Base-by-base conservation (phyloP, 2,888 invertebrate species). In the Thecocarcelia acutangulata region DNA sequence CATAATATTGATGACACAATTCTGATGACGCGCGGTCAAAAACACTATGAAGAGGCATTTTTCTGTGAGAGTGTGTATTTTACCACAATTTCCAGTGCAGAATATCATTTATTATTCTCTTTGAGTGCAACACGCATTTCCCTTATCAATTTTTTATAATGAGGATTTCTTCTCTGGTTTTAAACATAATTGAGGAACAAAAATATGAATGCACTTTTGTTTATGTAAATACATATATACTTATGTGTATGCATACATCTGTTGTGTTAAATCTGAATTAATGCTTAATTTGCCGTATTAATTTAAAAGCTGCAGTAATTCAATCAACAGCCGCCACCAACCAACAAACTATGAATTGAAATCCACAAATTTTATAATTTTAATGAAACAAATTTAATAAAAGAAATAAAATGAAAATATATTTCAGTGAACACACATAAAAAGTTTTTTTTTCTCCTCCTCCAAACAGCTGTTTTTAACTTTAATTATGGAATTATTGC, bases 381-480 rank as follows among this genome's bases (percentile, higher is more conserved):
- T 61, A 21, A 61, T 52, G n/a, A 74, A 28, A 66, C 9, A 40
- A 58, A 56, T 28, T 44, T 28, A 70, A 70, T 58, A 37, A 58
- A 70, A 52, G 4, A 44, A 37, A 69, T 69, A 37, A 59, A 50
- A 48, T 58, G 15, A 59, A 50, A 70, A 70, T 50, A 13, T 59
- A 44, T 61, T 42, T 19, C 28, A 5, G 15, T 50, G 40, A 19
- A 19, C 13, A 28, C 3, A 52, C 19, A 61, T 58, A 48, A 63
- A 52, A n/a, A 12, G 33, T 9, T 12, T 42, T 6, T 28, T 28
- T 17, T n/a, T 42, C 15, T 24, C 15, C 40, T 13, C 1, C 40
- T 40, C 40, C 17, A 12, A 40, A 40, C 70, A 64, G 80, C 70
- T 75, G 58, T 52, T 73, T 52, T 37, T 54, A 46, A 33, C 50